Percentiles rank a stretch among this genome's conserved stretches.
Evolutionary conservation across 1,140 invertebrate species (phyloP).

Genomic region (Notospermus geniculatus): DNA sequence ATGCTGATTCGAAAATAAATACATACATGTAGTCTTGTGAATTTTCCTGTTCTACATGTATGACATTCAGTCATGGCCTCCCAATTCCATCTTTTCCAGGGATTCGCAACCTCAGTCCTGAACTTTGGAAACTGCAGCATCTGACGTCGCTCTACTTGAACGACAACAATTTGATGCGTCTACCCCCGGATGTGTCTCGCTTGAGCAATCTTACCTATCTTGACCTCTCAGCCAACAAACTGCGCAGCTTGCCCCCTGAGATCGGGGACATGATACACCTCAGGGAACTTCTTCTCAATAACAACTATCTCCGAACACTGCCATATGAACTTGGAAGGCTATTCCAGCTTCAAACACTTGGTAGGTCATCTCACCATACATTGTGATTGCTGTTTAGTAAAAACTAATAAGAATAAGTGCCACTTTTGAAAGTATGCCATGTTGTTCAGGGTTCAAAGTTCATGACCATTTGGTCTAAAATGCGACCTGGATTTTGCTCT

Average conservation of each 20-base stretch:
- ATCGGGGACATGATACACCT: slow-evolving; percentile 91
- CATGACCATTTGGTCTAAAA: too few species aligned
- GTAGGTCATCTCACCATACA: slow-evolving; percentile 38
- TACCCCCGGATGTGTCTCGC: slow-evolving; percentile 84
- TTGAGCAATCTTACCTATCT: slow-evolving; percentile 80
- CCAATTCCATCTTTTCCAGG: slow-evolving; percentile 58
- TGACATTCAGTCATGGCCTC: neutral
- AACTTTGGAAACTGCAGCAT: slow-evolving; percentile 85
- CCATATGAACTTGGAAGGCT: slow-evolving; percentile 97
- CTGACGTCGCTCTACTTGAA: slow-evolving; percentile 91
- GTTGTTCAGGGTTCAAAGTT: too few species aligned
- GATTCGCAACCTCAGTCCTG: slow-evolving; percentile 86
- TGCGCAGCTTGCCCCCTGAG: slow-evolving; percentile 89
- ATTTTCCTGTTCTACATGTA: neutral
- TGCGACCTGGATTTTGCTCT: too few species aligned
- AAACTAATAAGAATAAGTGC: too few species aligned
- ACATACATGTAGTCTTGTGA: neutral
- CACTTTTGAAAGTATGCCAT: too few species aligned
- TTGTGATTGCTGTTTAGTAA: too few species aligned
- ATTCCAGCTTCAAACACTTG: slow-evolving; percentile 82
- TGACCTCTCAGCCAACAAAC: slow-evolving; percentile 84
- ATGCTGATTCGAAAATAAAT: neutral
- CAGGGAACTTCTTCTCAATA: slow-evolving; percentile 88
- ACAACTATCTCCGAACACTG: slow-evolving; percentile 88
- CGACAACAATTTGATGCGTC: slow-evolving; percentile 84